Percentiles rank a stretch among this genome's conserved stretches.
Conservation (phyloP, 2,888 invertebrate genomes). For the Eristalis tenax region DNA sequence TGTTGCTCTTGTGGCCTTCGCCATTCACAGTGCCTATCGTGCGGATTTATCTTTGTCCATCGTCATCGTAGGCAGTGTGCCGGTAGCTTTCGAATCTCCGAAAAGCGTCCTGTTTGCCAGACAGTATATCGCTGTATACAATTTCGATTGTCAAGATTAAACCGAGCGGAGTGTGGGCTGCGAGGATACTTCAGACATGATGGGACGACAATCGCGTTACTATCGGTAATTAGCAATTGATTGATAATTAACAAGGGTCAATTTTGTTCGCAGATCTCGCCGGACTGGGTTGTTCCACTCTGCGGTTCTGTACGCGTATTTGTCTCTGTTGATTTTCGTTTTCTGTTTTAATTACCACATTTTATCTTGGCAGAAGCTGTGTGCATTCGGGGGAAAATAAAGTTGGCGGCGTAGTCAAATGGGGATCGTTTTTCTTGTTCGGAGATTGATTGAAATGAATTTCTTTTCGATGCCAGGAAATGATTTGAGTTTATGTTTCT, state of each 20-base stretch:
- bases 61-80: slow-evolving; percentile 59
- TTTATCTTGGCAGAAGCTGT: slow-evolving; percentile 34
- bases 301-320: slow-evolving; percentile 24
- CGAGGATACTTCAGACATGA: slow-evolving; percentile 41
- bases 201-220: slow-evolving; percentile 77
- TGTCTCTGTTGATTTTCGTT: slow-evolving; percentile 47
- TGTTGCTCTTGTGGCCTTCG: slow-evolving; percentile 48
- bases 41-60: slow-evolving; percentile 61
- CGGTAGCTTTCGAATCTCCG: slow-evolving; percentile 60
- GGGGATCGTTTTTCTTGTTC: neutral
- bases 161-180: slow-evolving; percentile 25
- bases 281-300: slow-evolving; percentile 13
- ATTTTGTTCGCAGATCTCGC: slow-evolving; percentile 74
- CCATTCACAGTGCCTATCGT: slow-evolving; percentile 29
- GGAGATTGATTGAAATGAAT: neutral
- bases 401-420: slow-evolving; percentile 4
- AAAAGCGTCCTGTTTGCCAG: slow-evolving; percentile 38
- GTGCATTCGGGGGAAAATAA: neutral
- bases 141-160: slow-evolving; percentile 68
- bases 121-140: slow-evolving; percentile 46
- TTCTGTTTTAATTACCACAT: slow-evolving; percentile 58
- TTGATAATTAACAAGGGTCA: slow-evolving; percentile 79
- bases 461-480: neutral
- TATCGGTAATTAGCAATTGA: slow-evolving; percentile 79
- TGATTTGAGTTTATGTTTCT: neutral